Conservation (phyloP, 2,797 vertebrate genomes). For the Aphelocoma californica region DNA sequence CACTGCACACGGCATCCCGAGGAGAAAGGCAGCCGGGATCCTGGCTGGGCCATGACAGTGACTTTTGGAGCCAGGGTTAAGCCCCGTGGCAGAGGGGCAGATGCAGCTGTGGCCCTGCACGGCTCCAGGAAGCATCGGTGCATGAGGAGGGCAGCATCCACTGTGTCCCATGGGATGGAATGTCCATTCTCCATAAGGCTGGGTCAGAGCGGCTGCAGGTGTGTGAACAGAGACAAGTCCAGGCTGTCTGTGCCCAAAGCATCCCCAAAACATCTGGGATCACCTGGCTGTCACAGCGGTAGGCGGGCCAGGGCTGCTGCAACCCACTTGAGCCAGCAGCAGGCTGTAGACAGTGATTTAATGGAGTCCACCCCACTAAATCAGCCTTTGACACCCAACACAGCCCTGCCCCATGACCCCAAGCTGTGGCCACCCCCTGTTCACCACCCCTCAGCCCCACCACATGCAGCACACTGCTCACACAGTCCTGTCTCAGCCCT, state of each 20-base stretch:
- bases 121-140: rapidly evolving
- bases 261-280: not conserved
- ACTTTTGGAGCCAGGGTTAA: not conserved
- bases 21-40: not conserved
- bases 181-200: not conserved
- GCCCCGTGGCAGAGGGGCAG: not conserved
- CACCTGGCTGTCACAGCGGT: rapidly evolving
- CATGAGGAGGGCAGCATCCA: rapidly evolving
- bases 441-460: not conserved
- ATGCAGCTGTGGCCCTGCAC: not conserved
- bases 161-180: not conserved
- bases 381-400: not conserved
- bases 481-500: not conserved
- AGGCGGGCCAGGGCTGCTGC: not conserved
- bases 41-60: rapidly evolving
- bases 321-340: rapidly evolving
- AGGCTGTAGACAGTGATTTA: not conserved
- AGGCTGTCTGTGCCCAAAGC: not conserved
- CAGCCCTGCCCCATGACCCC: not conserved
- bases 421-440: not conserved
- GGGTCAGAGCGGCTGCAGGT: not conserved
- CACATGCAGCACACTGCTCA: not conserved
- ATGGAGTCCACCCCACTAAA: not conserved
- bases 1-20: rapidly evolving
- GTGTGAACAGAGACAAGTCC: not conserved